Base-by-base conservation (phyloP, 2,113 vertebrate genomes). In the Hassar affinis region DNA sequence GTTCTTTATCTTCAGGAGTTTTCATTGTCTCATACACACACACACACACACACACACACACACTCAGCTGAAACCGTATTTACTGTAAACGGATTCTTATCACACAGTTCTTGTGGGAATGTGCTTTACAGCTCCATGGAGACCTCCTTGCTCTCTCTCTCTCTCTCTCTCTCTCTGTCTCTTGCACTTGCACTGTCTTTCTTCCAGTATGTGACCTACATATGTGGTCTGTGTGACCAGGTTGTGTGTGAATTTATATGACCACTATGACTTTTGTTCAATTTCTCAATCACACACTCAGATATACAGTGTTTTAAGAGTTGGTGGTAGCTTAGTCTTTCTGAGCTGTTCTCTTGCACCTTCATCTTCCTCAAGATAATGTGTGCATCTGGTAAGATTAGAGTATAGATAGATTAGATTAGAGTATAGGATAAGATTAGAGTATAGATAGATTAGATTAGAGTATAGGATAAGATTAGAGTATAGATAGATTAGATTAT, bases 271-370 rank as follows among this genome's bases (percentile, higher is more conserved):
- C n/a, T n/a, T n/a, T n/a, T n/a, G n/a, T n/a, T n/a, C n/a, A n/a
- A n/a, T n/a, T n/a, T n/a, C n/a, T n/a, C n/a, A n/a, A n/a, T n/a
- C 35, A 80, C 38, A 52, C 72, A 69, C 51, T 52, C 6, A 52
- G 45, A 69, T 76, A 45, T 61, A 69, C 69, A 30, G 54, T 61
- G 69, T 62, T 81, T 86, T 45, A 84, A 61, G 56, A 84, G 54
- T 49, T 82, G 68, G 71, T 84, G 81, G 74, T 47, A 71, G 56
- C 72, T 78, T 81, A 78, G 78, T 81, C 64, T 78, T 35, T 14
- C 42, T 61, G 61, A 71, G 62, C 52, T 69, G 72, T 71, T 72
- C 52, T 71, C 38, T 30, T 54, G 52, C 66, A 72, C 33, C n/a
- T n/a, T n/a, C n/a, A n/a, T n/a, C 8, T 72, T 54, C 25, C 25